A percentile compares a stretch with the other conserved stretches of the same genome.
Conservation (phyloP, 2,888 invertebrate genomes). For the Congeria kusceri region DNA sequence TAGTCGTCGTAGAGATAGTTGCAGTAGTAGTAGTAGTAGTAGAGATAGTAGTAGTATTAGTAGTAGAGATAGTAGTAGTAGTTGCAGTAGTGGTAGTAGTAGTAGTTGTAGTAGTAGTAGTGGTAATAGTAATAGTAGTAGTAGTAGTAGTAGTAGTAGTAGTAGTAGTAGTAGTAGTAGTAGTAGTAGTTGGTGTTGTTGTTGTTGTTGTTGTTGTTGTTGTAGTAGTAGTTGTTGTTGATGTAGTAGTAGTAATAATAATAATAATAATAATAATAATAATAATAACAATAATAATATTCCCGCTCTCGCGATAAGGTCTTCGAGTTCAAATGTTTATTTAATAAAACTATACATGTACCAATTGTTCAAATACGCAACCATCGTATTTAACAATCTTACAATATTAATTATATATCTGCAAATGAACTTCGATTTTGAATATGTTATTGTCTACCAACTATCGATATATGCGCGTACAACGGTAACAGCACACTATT, state of each 20-base stretch:
- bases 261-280: background rate
- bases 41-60: background rate
- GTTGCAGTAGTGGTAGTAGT: background rate
- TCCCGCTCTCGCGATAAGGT: too few species aligned
- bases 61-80: background rate
- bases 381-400: too few species aligned
- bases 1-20: background rate
- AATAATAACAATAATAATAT: background rate
- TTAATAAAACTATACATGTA: too few species aligned
- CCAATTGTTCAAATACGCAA: too few species aligned
- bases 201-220: background rate
- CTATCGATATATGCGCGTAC: too few species aligned
- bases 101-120: background rate
- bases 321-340: too few species aligned
- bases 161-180: conserved; percentile 4
- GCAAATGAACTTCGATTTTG: too few species aligned
- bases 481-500: too few species aligned
- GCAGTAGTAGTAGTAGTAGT: background rate
- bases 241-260: background rate
- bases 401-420: too few species aligned
- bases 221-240: background rate
- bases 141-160: conserved; percentile 3
- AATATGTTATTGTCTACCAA: too few species aligned
- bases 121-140: background rate
- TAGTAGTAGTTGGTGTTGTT: background rate